Evolutionary conservation across 2,888 invertebrate genomes (phyloP).

Genomic region (Brachyopa scutellaris): DNA sequence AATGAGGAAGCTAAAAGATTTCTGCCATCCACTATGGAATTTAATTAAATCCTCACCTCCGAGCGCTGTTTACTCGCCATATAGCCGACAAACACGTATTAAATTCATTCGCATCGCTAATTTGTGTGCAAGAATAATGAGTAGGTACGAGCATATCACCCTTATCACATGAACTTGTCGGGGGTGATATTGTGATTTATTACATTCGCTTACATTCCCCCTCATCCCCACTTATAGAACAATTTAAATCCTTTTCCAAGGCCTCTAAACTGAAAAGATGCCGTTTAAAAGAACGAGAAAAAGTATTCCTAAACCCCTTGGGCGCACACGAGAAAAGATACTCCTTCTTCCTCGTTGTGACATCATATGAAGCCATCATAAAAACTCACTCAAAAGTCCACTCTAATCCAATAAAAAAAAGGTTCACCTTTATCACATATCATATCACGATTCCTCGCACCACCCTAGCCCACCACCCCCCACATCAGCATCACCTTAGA

Average conservation of each 20-base stretch:
- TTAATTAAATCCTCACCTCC: slow-evolving; percentile 61
- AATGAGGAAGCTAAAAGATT: slow-evolving; percentile 33
- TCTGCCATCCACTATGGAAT: slow-evolving; percentile 48
- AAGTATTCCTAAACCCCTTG: too few relatives aligned
- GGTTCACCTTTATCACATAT: slow-evolving; percentile 51
- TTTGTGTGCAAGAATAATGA: slow-evolving; percentile 60
- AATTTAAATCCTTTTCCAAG: slow-evolving; percentile 35
- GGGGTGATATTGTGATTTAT: slow-evolving; percentile 34
- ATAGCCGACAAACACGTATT: slow-evolving; percentile 13
- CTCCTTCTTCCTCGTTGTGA: slow-evolving; percentile 7
- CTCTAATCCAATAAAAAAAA: slow-evolving; percentile 55
- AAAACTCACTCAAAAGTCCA: slow-evolving; percentile 65
- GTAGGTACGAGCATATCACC: background rate
- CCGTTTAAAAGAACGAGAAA: background rate
- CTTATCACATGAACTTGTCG: slow-evolving; percentile 26
- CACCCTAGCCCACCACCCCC: slow-evolving; percentile 6
- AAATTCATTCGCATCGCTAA: slow-evolving; percentile 63
- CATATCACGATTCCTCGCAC: slow-evolving; percentile 12
- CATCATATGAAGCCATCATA: slow-evolving; percentile 38
- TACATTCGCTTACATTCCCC: background rate
- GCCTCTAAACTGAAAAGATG: background rate
- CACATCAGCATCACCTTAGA: slow-evolving; percentile 54
- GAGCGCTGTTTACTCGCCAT: background rate
- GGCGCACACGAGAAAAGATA: too few relatives aligned
- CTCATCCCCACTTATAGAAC: slow-evolving; percentile 3